Base-by-base conservation (phyloP, 1,140 invertebrate species). In the Drosophila arizonae region DNA sequence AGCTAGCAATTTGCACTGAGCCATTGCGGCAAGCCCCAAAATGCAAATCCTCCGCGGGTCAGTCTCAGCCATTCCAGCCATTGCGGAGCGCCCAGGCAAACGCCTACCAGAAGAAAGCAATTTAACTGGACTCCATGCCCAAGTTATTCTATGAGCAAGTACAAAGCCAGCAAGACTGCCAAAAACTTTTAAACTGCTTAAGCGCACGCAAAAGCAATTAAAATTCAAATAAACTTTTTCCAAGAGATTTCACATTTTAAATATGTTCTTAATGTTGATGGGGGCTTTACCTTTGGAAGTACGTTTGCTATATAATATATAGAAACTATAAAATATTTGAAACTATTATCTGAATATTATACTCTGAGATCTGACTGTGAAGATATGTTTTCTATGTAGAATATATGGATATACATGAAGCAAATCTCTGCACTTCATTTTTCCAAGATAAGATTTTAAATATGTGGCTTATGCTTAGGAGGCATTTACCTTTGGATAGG, bases 41-140 rank as follows among this genome's bases (percentile, higher is more conserved):
- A 68, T 68, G 71, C 71, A 69, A 73, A 73, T 73, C 65, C 55
- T 73, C 46, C 21, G 3, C 3, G 51, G 48, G 41, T 69, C 57
- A 24, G 21, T 3, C 21, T 3, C 21, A 55, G 57, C 65, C 43
- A 67, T 68, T 2, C 21, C 21, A 50, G 50, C 17, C 33, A 73
- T 62, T 68, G 46, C 6, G 13, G 13, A 61, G 57, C 41, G 30
- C 33, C 6, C 39, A 56, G 36, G 28, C 55, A 21, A 26, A 50
- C 10, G 61, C 60, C 68, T 41, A 55, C 28, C n/a, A n/a, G 39
- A 24, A 17, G 43, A 17, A 10, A 46, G 26, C 24, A 39, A 21
- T 28, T 55, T 48, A 15, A 64, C 33, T 28, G n/a, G 15, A 26
- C n/a, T 54, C 11, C 2, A 9, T 3, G 21, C 15, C 43, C 39